Percentiles rank a stretch among this genome's conserved stretches.
Conservation (phyloP, 2,113 vertebrate genomes). For the Malurus elegans region DNA sequence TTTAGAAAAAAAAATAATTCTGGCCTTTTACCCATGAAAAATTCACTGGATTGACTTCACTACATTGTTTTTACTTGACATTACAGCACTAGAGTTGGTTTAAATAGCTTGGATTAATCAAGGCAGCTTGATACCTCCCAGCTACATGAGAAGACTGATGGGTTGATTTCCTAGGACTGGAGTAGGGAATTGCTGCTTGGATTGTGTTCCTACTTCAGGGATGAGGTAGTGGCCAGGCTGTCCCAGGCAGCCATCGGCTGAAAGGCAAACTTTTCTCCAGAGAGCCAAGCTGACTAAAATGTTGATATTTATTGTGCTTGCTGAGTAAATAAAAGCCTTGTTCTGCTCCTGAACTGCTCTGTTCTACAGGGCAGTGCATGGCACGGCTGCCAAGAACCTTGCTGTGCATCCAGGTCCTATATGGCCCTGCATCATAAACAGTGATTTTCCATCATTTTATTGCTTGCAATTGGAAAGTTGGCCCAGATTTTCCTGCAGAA, state of each 20-base stretch:
- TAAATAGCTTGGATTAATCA: not conserved
- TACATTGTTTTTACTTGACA: not conserved
- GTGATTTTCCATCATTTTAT: not conserved
- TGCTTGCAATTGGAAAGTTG: not conserved
- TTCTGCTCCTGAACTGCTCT: not conserved
- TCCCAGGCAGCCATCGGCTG: not conserved
- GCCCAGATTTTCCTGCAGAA: not conserved
- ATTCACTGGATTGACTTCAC: not conserved
- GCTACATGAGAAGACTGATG: accelerated
- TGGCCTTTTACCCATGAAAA: not conserved
- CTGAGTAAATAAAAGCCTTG: not conserved
- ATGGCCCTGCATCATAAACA: not conserved
- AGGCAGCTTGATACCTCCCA: not conserved
- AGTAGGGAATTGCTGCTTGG: not conserved
- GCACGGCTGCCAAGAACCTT: not conserved
- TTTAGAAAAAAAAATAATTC: not conserved
- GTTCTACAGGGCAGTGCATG: accelerated
- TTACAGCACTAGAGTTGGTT: not conserved
- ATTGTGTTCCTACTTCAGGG: accelerated
- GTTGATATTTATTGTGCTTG: not conserved
- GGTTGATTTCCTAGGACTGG: not conserved
- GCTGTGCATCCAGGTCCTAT: not conserved
- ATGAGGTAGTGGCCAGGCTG: not conserved
- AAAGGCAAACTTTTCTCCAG: not conserved
- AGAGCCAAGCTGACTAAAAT: not conserved